Percentiles rank a stretch among this genome's conserved stretches.
phyloP scores from a whole-genome alignment of 2,888 invertebrate genomes.

The Muscina levida region DNA sequence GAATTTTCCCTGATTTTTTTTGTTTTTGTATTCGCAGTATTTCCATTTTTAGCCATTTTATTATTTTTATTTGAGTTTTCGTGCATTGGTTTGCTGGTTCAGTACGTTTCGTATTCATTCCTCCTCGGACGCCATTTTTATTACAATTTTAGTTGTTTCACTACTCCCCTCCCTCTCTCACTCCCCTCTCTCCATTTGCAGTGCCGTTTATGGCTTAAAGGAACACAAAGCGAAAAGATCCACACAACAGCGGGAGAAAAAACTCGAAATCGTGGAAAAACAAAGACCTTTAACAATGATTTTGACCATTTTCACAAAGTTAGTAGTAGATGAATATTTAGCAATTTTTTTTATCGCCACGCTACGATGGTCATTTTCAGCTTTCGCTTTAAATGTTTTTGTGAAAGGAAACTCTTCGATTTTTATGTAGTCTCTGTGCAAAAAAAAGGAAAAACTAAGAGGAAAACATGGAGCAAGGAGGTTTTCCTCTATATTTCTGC shows the following conservation, averaged over 20 bases:
- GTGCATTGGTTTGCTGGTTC: constrained; percentile 33
- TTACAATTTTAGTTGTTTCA: constrained; percentile 54
- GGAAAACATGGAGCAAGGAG: constrained; percentile 49
- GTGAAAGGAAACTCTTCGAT: constrained; percentile 2
- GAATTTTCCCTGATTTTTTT: background rate
- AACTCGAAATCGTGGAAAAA: constrained; percentile 24
- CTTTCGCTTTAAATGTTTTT: constrained; percentile 25
- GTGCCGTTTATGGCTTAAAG: constrained; percentile 12
- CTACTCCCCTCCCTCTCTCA: too few relatives aligned
- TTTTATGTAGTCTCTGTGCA: background rate
- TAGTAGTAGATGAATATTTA: constrained; percentile 63
- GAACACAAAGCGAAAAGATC: background rate
- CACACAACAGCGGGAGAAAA: background rate
- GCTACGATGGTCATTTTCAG: constrained; percentile 59
- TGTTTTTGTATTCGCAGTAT: constrained; percentile 23
- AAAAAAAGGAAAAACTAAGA: constrained; percentile 35
- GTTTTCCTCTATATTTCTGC: constrained; percentile 54
- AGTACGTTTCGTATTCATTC: constrained; percentile 19
- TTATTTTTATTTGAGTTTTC: constrained; percentile 51
- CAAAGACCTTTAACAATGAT: constrained; percentile 59
- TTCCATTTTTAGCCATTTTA: constrained; percentile 40
- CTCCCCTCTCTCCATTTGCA: constrained; percentile 15
- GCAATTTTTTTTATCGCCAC: constrained; percentile 64
- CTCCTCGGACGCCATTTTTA: constrained; percentile 57
- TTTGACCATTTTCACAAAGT: constrained; percentile 63